These are phyloP conservation scores for Drosophila arizonae DNA, from an alignment of 1,140 invertebrate genomes.

Conservation along the genomic window DNA sequence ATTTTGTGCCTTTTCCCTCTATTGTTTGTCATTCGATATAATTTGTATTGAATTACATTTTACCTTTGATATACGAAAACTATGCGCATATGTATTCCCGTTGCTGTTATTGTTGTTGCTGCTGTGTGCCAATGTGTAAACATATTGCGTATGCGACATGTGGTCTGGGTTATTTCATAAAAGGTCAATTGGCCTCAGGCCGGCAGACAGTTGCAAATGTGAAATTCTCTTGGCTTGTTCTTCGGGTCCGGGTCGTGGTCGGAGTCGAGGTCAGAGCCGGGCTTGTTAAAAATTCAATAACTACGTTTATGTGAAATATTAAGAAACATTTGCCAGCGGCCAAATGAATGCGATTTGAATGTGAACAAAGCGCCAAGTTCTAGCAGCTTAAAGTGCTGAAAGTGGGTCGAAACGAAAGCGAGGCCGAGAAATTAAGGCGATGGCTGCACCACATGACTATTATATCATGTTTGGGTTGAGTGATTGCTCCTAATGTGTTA, in stretches of 20 bases:
- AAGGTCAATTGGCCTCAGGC: constrained; percentile 4
- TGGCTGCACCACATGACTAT: constrained; percentile 2
- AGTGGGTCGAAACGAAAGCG: no score
- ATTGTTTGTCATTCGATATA: no score
- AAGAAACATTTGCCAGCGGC: constrained; percentile 19
- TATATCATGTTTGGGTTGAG: constrained; percentile 23
- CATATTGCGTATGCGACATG: constrained; percentile 1
- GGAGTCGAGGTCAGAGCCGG: no score
- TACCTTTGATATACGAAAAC: no score
- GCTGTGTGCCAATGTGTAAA: neutral
- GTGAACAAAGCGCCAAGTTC: neutral
- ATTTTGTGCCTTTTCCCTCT: no score
- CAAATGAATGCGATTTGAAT: neutral
- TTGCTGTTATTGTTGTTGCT: no score
- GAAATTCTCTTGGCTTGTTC: neutral
- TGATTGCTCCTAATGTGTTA: neutral
- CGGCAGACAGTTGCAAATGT: neutral
- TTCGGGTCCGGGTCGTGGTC: neutral
- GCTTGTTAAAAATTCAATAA: constrained; percentile 59
- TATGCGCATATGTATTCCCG: no score
- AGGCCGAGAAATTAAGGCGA: neutral
- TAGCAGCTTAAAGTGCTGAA: neutral
- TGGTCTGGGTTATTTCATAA: neutral
- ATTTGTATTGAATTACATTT: no score
- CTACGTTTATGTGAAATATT: constrained; percentile 41